phyloP scores from a whole-genome alignment of 2,797 vertebrate species.

The Sebastes steindachneri region DNA sequence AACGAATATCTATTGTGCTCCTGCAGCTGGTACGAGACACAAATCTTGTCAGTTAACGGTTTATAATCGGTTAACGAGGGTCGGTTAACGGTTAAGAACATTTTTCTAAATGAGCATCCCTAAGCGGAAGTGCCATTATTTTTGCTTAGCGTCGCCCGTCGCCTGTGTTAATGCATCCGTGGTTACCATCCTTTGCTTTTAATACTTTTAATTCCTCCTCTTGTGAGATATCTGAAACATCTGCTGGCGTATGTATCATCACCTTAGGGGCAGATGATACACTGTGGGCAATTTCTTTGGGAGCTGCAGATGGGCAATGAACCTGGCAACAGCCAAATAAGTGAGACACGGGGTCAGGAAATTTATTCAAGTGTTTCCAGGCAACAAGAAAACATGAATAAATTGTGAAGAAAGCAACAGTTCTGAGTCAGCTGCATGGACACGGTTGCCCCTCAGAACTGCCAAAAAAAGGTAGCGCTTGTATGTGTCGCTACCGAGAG shows the following conservation, averaged over 20 bases:
- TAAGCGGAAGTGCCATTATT: no score
- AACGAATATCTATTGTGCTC: no score
- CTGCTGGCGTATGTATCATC: conserved; percentile 24
- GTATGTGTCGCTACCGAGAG: not conserved
- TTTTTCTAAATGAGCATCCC: no score
- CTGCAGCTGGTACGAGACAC: no score
- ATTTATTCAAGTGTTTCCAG: conserved; percentile 72
- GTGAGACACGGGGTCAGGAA: conserved; percentile 20
- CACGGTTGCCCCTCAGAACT: conserved; percentile 29
- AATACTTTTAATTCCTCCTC: not conserved
- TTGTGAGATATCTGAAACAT: not conserved
- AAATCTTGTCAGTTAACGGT: no score
- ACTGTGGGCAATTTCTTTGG: not conserved
- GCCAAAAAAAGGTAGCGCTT: conserved; percentile 15
- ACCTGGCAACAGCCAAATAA: conserved; percentile 42
- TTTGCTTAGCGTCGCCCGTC: no score
- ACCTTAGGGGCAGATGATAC: conserved; percentile 27
- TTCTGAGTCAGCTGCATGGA: conserved; percentile 47
- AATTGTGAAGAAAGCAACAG: conserved; percentile 53
- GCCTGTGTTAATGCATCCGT: no score
- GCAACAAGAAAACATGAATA: conserved; percentile 69
- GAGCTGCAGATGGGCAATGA: conserved; percentile 18
- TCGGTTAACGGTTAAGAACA: no score
- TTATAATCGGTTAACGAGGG: no score
- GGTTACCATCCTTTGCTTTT: fast-evolving